Evolutionary conservation across 2,113 vertebrate genomes (phyloP), one percentile per base, ranked within the genome.

Genomic region (Hippocampus barbouri): DNA sequence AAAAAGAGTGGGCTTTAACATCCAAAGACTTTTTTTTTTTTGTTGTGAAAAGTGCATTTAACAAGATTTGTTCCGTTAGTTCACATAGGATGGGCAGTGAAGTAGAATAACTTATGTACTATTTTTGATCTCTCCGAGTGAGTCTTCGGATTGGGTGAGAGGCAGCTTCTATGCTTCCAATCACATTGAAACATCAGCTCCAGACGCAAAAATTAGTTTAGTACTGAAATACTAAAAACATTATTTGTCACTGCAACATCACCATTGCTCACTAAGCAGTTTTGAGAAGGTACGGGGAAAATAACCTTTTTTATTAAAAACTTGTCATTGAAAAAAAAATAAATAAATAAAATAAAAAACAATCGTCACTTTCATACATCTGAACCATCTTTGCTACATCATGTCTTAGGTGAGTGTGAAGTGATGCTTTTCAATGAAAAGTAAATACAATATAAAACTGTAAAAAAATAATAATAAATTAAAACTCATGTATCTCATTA

Each of bases 61-160:
- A 83, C 74, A 62, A 56, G 69, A 75, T 86, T 83, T 85, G 78
- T 81, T 83, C 81, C 85, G 83, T 86, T 81, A 77, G 75, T 82
- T 82, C 83, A 81, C 84, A 87, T 83, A 65, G 73, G 72, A 54
- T 70, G 45, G 56, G 70, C 69, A 73, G 67, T 85, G 85, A 86
- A 77, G 75, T 85, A 88, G 87, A 89, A 84, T 87, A 83, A 85
- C 83, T 81, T 85, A 69, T 23, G 71, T 75, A 77, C 81, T 91
- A 90, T 90, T 88, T 91, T 89, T 88, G 88, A 86, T 86, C 86
- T 88, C 88, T 89, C 84, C 80, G 78, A 87, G 79, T 69, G 79
- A 64, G 61, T 56, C 18, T 74, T 88, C 84, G 79, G 85, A 85
- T 80, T 56, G 69, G 85, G 76, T 89, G 87, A 86, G 71, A 72